phyloP scores from a whole-genome alignment of 2,113 vertebrate species.

The Apus apus region DNA sequence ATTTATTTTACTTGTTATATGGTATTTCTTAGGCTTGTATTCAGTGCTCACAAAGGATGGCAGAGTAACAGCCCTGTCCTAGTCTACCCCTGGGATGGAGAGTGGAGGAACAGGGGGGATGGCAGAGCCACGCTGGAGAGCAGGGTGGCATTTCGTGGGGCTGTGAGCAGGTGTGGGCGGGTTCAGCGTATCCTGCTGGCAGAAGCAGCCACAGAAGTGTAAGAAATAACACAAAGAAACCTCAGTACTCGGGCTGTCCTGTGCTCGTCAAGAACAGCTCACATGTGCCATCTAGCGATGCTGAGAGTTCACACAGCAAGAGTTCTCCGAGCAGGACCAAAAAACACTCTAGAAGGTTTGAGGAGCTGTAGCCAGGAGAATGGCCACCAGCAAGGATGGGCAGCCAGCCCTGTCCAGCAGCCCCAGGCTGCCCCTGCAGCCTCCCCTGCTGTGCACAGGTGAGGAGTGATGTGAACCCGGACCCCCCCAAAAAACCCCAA shows the following conservation, averaged over 20 bases:
- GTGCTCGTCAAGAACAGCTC: neutral
- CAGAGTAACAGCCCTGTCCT: neutral
- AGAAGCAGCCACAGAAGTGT: neutral
- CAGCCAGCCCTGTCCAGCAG: neutral
- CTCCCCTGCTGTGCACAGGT: no score
- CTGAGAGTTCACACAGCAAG: fast-evolving
- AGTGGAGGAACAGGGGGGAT: neutral
- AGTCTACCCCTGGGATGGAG: neutral
- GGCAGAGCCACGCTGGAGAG: neutral
- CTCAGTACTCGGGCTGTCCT: neutral
- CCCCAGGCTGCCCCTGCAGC: neutral
- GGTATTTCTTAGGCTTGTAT: neutral
- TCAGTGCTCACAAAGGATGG: fast-evolving
- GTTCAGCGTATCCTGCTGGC: neutral
- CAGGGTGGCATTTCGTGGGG: neutral
- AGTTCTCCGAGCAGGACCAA: neutral
- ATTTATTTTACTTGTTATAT: neutral
- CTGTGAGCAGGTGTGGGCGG: fast-evolving
- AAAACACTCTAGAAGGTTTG: neutral
- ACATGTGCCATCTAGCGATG: constrained; percentile 45
- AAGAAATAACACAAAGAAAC: fast-evolving
- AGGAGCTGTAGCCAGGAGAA: fast-evolving
- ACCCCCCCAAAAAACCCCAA: neutral
- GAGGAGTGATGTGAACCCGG: neutral
- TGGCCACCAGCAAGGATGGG: neutral